These are phyloP conservation scores for Stictonetta naevosa DNA, from an alignment of 2,113 vertebrate species.

Conservation along the genomic window DNA sequence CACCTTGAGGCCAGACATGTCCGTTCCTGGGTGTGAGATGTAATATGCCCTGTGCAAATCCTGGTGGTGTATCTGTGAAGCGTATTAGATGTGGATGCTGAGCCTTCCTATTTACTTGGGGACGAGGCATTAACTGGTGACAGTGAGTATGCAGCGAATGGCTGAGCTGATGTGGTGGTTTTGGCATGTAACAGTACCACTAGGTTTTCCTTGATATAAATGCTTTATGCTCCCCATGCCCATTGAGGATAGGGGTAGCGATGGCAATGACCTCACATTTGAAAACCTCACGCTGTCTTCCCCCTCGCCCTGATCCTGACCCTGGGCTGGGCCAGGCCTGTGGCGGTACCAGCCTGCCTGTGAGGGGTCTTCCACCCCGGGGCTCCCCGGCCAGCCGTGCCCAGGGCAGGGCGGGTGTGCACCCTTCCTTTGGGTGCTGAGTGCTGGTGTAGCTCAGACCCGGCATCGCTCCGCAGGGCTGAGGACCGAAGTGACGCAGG, in stretches of 20 bases:
- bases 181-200: background rate
- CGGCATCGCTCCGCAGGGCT: accelerated
- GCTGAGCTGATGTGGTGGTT: background rate
- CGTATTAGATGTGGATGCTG: no score
- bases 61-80: background rate
- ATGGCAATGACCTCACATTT: background rate
- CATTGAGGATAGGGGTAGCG: background rate
- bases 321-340: background rate
- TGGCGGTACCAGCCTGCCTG: no score
- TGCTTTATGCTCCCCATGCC: background rate
- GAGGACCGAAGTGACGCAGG: background rate
- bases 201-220: background rate
- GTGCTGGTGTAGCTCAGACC: accelerated
- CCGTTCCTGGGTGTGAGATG: no score
- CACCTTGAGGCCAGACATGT: background rate
- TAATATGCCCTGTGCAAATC: background rate
- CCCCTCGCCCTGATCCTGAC: background rate
- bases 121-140: background rate
- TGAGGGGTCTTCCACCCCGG: background rate
- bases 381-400: background rate
- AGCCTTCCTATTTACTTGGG: no score
- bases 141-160: background rate
- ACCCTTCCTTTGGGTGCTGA: accelerated
- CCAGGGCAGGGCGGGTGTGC: accelerated
- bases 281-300: background rate